A percentile compares a stretch with the other conserved stretches of the same genome.
Conservation (phyloP, 2,888 invertebrate species). For the Rhabditoides inermis region DNA sequence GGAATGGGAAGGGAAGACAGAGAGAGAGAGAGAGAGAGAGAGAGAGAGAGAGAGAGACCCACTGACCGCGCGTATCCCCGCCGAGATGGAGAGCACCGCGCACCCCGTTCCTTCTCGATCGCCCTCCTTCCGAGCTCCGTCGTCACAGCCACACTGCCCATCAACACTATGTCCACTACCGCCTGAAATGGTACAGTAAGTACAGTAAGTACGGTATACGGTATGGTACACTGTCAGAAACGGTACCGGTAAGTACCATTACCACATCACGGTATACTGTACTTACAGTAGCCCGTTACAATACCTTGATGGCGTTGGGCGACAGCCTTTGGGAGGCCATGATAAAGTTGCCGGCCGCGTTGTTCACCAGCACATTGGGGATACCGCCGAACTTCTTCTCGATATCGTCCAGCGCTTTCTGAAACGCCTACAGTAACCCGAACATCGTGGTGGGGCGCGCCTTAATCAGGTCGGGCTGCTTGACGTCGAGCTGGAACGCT, state of each 20-base stretch:
- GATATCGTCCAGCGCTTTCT: conserved; percentile 55
- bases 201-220: too few relatives aligned
- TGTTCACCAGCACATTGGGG: conserved; percentile 58
- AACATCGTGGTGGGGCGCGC: too few relatives aligned
- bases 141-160: conserved; percentile 57
- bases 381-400: conserved; percentile 49
- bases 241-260: too few relatives aligned
- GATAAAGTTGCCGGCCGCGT: conserved; percentile 60
- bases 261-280: too few relatives aligned
- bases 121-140: conserved; percentile 57
- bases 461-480: conserved; percentile 55
- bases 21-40: too few relatives aligned
- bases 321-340: conserved; percentile 58
- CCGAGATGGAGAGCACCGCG: conserved; percentile 57
- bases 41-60: conserved; percentile 32
- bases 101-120: conserved; percentile 46
- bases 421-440: too few relatives aligned
- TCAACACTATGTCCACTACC: conserved; percentile 50
- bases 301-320: conserved; percentile 57
- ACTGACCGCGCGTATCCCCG: conserved; percentile 54
- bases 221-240: too few relatives aligned
- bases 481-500: conserved; percentile 55
- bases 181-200: too few relatives aligned
- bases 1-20: too few relatives aligned
- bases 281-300: too few relatives aligned